Conservation (phyloP, 1,140 invertebrate species). For the Ceratitis capitata region DNA sequence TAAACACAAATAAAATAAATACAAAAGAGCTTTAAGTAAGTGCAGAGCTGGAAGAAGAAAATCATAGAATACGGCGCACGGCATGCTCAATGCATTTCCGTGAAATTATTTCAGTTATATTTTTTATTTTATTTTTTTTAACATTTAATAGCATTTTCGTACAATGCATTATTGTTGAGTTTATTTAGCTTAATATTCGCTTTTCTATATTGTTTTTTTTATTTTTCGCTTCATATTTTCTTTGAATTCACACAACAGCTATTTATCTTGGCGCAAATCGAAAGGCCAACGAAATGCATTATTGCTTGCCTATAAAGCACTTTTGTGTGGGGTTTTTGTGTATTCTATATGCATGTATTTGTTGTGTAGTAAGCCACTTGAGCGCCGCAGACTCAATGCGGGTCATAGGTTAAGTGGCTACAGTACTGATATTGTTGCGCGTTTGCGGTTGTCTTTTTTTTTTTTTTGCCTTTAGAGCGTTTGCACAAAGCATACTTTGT, state of each 20-base stretch:
- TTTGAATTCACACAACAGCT: not conserved
- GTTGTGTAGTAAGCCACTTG: not conserved
- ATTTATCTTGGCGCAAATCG: slow-evolving; percentile 1
- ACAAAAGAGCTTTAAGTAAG: not conserved
- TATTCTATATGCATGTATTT: not conserved
- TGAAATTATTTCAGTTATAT: too few relatives aligned
- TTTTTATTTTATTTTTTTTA: too few relatives aligned
- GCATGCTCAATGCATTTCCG: not conserved
- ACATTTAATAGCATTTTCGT: not conserved
- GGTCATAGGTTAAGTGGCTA: slow-evolving; percentile 24
- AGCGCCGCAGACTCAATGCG: not conserved
- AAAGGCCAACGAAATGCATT: not conserved
- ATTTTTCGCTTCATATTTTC: not conserved
- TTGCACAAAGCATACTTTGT: not conserved
- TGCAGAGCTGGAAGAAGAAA: not conserved
- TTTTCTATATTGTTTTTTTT: not conserved
- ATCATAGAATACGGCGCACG: not conserved
- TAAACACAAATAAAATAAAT: not conserved
- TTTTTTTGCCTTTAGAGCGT: not conserved
- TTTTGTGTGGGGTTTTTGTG: not conserved
- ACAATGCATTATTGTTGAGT: not conserved
- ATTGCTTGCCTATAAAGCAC: not conserved
- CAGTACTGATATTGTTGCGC: not conserved
- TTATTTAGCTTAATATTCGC: not conserved
- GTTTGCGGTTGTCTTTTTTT: not conserved